Conservation (phyloP, 2,888 invertebrate species). For the Lomographa bimaculata region DNA sequence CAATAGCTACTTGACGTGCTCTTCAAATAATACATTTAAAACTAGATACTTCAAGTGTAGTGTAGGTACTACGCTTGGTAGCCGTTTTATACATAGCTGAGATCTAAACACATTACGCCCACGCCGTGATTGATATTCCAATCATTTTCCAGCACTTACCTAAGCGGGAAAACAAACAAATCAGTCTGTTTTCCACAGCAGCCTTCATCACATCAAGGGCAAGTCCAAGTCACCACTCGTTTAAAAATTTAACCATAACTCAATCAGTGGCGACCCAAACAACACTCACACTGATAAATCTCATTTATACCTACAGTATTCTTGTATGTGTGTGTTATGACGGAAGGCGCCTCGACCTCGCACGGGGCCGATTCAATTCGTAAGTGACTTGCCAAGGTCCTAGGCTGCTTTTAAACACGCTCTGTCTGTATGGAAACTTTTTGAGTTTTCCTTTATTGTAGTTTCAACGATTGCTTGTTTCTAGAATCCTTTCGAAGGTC, state of each 20-base stretch:
- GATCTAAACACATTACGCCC: slow-evolving; percentile 2
- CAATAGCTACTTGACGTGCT: too few relatives aligned
- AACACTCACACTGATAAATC: slow-evolving; percentile 20
- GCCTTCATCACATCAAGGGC: slow-evolving; percentile 20
- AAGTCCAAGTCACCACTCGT: slow-evolving; percentile 9
- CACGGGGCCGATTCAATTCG: slow-evolving; percentile 61
- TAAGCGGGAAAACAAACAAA: slow-evolving; percentile 20
- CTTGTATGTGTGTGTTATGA: slow-evolving; percentile 37
- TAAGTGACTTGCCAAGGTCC: slow-evolving; percentile 66
- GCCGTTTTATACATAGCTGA: not conserved
- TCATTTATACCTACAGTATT: too few relatives aligned
- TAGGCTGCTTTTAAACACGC: slow-evolving; percentile 41
- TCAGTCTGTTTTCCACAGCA: slow-evolving; percentile 16
- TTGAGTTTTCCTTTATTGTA: slow-evolving; percentile 45
- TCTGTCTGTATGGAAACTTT: slow-evolving; percentile 52
- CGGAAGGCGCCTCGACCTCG: slow-evolving; percentile 59
- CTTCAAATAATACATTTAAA: too few relatives aligned
- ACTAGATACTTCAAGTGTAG: too few relatives aligned
- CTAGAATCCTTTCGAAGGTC: slow-evolving; percentile 24
- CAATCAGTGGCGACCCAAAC: slow-evolving; percentile 24
- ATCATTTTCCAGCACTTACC: slow-evolving; percentile 8
- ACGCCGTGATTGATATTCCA: slow-evolving; percentile 13
- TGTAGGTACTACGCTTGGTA: too few relatives aligned
- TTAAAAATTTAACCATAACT: slow-evolving; percentile 21
- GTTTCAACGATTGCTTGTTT: slow-evolving; percentile 17